Evolutionary conservation across 2,113 vertebrate genomes (phyloP).

Genomic region (Eurystomus gularis): DNA sequence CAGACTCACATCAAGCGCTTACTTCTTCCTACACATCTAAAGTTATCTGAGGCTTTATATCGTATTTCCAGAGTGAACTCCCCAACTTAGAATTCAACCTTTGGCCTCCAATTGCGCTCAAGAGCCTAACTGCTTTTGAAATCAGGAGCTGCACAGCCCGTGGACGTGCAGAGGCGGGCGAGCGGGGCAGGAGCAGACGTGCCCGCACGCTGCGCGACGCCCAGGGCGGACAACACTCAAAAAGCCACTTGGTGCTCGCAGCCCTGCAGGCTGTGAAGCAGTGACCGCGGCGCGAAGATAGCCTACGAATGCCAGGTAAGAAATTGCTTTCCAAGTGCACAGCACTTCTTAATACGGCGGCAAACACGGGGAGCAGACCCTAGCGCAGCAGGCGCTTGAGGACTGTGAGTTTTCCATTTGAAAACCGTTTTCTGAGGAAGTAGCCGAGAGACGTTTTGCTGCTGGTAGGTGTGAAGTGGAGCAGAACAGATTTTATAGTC

Average conservation of each 20-base stretch:
- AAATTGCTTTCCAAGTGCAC: not conserved
- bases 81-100: not conserved
- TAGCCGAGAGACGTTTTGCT: not conserved
- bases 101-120: not conserved
- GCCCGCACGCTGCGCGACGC: fast-evolving
- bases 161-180: not conserved
- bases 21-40: not conserved
- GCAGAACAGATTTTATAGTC: not conserved
- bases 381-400: not conserved
- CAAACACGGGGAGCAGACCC: not conserved
- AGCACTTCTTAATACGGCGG: not conserved
- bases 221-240: not conserved
- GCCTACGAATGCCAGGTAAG: not conserved
- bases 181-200: not conserved
- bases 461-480: not conserved
- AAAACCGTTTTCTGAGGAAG: not conserved
- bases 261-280: not conserved
- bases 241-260: not conserved
- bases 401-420: not conserved
- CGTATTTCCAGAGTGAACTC: not conserved
- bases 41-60: not conserved
- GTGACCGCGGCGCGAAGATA: not conserved
- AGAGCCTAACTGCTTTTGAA: not conserved
- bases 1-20: not conserved
- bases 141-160: not conserved